These are phyloP conservation scores for Triplophysa siluroides DNA, from an alignment of 2,113 vertebrate species.

Conservation along the genomic window DNA sequence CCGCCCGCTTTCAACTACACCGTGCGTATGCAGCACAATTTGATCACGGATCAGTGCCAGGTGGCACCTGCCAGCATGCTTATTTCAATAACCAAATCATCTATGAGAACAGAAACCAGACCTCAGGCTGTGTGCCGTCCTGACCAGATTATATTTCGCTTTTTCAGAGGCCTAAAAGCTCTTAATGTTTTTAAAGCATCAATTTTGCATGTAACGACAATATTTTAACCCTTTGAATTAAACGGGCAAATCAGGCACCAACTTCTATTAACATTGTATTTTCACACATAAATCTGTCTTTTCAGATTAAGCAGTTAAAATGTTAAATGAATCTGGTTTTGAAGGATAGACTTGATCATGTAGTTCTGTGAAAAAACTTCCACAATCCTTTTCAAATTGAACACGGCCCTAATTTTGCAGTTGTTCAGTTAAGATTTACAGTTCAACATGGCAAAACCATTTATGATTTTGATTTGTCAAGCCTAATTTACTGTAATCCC, in stretches of 20 bases:
- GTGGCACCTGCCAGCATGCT: slow-evolving; percentile 16
- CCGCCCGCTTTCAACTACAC: not conserved
- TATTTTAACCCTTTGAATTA: not conserved
- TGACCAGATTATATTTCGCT: slow-evolving; percentile 4
- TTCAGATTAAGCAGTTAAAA: too few species aligned
- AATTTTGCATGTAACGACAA: not conserved
- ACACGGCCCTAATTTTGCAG: too few species aligned
- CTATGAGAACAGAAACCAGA: not conserved
- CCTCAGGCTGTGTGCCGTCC: not conserved
- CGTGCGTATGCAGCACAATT: not conserved
- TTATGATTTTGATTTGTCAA: slow-evolving; percentile 43
- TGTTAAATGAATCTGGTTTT: too few species aligned
- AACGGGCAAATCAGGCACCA: not conserved
- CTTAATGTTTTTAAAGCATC: not conserved
- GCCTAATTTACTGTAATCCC: slow-evolving; percentile 20
- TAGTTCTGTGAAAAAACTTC: not conserved
- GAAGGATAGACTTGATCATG: too few species aligned
- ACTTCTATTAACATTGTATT: too few species aligned
- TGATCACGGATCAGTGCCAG: slow-evolving; percentile 13
- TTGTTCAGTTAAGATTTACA: slow-evolving; percentile 5
- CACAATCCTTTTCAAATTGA: not conserved
- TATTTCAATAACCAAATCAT: slow-evolving; percentile 28
- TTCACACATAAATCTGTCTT: too few species aligned
- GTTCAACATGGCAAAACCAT: not conserved
- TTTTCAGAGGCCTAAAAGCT: not conserved